These are phyloP conservation scores for Acrocephalus scirpaceus DNA, from an alignment of 2,797 vertebrate genomes.

Conservation along the genomic window DNA sequence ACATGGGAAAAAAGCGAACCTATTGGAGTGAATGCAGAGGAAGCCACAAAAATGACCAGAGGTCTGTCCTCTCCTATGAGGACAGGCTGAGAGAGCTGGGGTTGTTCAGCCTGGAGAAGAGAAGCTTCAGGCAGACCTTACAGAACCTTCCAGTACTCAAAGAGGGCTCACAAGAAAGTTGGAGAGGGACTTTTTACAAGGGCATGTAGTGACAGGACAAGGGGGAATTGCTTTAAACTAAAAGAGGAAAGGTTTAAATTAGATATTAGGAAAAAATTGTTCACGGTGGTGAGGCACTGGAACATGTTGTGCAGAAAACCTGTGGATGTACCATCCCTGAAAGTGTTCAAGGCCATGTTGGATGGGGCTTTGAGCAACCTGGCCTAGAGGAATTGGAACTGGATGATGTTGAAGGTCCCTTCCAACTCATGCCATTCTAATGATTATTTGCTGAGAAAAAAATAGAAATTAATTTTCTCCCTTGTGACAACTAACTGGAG, in stretches of 20 bases:
- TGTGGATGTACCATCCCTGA: neutral
- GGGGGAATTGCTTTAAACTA: neutral
- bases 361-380: neutral
- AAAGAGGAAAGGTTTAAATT: neutral
- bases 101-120: neutral
- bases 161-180: neutral
- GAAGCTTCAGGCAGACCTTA: neutral
- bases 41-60: neutral
- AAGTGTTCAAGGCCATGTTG: neutral
- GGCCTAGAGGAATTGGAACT: neutral
- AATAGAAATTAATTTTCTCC: neutral
- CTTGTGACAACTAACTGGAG: neutral
- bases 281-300: neutral
- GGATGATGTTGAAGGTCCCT: neutral
- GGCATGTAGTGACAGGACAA: neutral
- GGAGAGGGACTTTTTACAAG: neutral
- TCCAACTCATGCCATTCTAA: neutral
- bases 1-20: neutral
- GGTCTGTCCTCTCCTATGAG: accelerated
- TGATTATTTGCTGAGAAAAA: neutral
- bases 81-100: neutral
- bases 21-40: neutral
- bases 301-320: neutral
- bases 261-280: neutral
- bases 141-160: neutral